These are phyloP conservation scores for Torymus aiolomorphi DNA, from an alignment of 2,888 invertebrate species.

Conservation along the genomic window DNA sequence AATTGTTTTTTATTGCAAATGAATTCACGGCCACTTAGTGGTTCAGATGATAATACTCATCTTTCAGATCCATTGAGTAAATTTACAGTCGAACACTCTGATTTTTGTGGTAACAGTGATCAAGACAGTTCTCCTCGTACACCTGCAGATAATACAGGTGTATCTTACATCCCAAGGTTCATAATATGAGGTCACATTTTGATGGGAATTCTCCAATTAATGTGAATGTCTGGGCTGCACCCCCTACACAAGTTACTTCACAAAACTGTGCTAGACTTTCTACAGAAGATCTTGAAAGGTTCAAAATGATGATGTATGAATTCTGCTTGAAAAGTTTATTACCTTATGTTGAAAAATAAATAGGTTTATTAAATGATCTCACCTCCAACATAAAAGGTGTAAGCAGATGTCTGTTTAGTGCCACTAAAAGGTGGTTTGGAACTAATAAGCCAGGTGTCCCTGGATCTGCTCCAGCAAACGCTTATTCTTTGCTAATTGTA, in stretches of 20 bases:
- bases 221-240: conserved; percentile 79
- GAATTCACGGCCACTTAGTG: conserved; percentile 85
- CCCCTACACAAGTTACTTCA: conserved; percentile 77
- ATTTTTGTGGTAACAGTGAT: conserved; percentile 72
- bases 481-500: too few species aligned
- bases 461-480: conserved; percentile 82
- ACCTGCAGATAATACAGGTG: conserved; percentile 77
- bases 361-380: conserved; percentile 86
- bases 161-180: conserved; percentile 74
- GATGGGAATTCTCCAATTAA: conserved; percentile 71
- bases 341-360: conserved; percentile 94
- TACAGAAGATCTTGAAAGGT: conserved; percentile 88
- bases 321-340: conserved; percentile 90
- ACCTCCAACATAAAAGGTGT: conserved; percentile 93
- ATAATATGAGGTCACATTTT: conserved; percentile 55
- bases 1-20: conserved; percentile 93
- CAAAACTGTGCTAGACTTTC: conserved; percentile 88
- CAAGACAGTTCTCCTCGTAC: conserved; percentile 79
- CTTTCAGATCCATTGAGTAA: conserved; percentile 91
- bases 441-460: conserved; percentile 89
- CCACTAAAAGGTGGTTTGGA: conserved; percentile 96
- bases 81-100: conserved; percentile 81
- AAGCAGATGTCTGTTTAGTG: conserved; percentile 93
- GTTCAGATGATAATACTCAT: conserved; percentile 77
- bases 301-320: conserved; percentile 90